Evolutionary conservation across 2,113 vertebrate species (phyloP), one percentile per base, ranked within the genome.

Genomic region (Oplegnathus fasciatus): DNA sequence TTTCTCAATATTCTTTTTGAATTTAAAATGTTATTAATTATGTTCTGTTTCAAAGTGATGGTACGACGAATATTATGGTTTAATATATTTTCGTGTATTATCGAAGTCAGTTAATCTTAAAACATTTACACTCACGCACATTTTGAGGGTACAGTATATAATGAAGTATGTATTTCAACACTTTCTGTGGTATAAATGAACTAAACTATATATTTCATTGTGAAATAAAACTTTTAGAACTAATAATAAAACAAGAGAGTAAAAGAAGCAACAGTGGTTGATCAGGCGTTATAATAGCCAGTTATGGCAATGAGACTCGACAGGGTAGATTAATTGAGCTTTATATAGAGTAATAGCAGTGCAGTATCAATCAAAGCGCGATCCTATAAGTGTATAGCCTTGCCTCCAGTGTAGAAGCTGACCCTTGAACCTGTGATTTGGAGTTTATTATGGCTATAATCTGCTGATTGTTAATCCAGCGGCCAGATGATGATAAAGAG

Each of bases 381-480:
- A 67, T 83, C 67, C 64, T 68, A 0, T 80, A 77, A 86, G 70
- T 80, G 60, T 9, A 52, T 2, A 75, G 74, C 68, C 46, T 26
- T 7, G 14, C 28, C 32, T 40, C 30, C 50, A 28, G 14, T 10
- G 60, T 2, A 32, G 40, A 44, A 58, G 11, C 32, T 83, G 81
- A 90, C 86, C 88, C 52, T 84, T 84, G 67, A 77, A 79, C 66
- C 77, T 34, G 70, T 87, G 85, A 84, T 88, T 86, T 86, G n/a
- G 42, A 82, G n/a, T 28, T 91, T 91, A 83, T 91, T 85, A 86
- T 72, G 80, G 72, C 83, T 90, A 81, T 89, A 88, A 91, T 92
- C 81, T 90, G 58, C 22, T 84, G 75, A 90, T 83, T 87, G 83
- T 82, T 92, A 78, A 92, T 92, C 89, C 86, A 73, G 83, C 62